Conservation (phyloP, 1,140 invertebrate species). For the Tetramorium parvispinum region DNA sequence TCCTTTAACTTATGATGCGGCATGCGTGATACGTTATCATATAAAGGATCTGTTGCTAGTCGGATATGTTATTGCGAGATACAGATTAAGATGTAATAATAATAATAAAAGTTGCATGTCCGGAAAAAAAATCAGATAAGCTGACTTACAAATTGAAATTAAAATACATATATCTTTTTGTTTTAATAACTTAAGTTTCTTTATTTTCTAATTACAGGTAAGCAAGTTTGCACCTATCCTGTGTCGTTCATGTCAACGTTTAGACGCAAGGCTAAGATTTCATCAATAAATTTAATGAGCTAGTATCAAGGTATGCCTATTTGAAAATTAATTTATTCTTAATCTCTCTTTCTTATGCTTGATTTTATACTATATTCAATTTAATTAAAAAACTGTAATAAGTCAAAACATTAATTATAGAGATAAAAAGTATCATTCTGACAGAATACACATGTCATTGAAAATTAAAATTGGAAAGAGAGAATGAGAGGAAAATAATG, state of each 20-base stretch:
- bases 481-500: neutral
- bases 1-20: neutral
- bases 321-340: neutral
- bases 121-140: neutral
- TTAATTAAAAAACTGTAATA: neutral
- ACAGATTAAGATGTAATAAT: neutral
- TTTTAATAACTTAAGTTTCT: neutral
- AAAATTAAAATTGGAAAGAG: neutral
- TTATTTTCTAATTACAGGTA: constrained; percentile 33
- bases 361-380: neutral
- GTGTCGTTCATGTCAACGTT: neutral
- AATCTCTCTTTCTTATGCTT: neutral
- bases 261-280: neutral
- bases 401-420: neutral
- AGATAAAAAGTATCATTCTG: neutral
- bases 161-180: neutral
- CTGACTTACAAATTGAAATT: neutral
- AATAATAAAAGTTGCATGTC: neutral
- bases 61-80: neutral
- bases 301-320: constrained; percentile 4
- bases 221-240: neutral
- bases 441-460: neutral
- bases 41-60: neutral
- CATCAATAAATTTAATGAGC: neutral
- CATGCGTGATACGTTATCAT: constrained; percentile 22